Percentiles rank a stretch among this genome's conserved stretches.
phyloP scores from a whole-genome alignment of 2,888 invertebrate genomes.

The Zygothrica quintamaculata region DNA sequence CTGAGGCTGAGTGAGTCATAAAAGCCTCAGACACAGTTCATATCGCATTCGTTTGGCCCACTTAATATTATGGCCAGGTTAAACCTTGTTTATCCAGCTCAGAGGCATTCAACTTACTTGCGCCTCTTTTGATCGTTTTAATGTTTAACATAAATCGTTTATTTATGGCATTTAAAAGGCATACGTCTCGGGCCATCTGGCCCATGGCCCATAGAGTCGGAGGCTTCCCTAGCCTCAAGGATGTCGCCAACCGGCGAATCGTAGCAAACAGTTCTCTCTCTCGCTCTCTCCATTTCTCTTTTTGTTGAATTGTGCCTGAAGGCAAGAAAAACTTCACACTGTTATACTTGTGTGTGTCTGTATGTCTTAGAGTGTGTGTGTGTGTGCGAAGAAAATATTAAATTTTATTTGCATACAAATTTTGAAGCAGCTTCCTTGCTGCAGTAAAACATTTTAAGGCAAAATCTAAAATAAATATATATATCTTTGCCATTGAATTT shows the following conservation, averaged over 20 bases:
- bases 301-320: slow-evolving; percentile 20
- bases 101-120: slow-evolving; percentile 32
- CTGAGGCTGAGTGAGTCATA: not conserved
- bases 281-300: too few relatives aligned
- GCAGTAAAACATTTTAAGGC: slow-evolving; percentile 28
- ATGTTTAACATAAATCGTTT: slow-evolving; percentile 50
- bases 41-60: not conserved
- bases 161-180: slow-evolving; percentile 57
- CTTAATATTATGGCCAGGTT: slow-evolving; percentile 4
- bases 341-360: not conserved
- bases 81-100: slow-evolving; percentile 33
- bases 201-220: not conserved
- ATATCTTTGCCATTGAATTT: too few relatives aligned
- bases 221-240: too few relatives aligned
- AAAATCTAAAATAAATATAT: slow-evolving; percentile 4
- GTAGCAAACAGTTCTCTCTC: too few relatives aligned
- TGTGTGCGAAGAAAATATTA: slow-evolving; percentile 40
- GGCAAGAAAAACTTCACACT: slow-evolving; percentile 36
- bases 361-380: slow-evolving; percentile 5
- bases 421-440: slow-evolving; percentile 23
- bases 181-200: slow-evolving; percentile 17
- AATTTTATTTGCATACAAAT: slow-evolving; percentile 59
- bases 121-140: slow-evolving; percentile 54
- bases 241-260: too few relatives aligned
- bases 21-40: not conserved